Base-by-base conservation (phyloP, 2,113 vertebrate genomes). In the Platichthys flesus region DNA sequence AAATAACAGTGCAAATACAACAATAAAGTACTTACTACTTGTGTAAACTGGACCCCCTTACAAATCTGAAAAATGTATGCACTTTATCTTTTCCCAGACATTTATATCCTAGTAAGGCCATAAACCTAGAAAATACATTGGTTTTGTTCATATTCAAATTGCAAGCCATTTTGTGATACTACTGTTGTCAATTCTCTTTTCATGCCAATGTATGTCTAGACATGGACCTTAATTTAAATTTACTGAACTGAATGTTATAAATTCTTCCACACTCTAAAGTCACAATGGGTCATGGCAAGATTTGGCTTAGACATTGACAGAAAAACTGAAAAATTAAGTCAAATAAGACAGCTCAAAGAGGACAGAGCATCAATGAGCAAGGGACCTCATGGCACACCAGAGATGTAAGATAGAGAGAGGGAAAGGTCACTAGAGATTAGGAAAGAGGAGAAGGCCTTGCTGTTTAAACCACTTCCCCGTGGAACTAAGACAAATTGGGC, bases 401-500 rank as follows among this genome's bases (percentile, higher is more conserved):
- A 80, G 56, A 68, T 58, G 55, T 81, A 58, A 75, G 61, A 82
- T 13, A 56, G 76, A 71, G 67, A 56, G 14, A 63, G 51, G 54
- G 37, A 74, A 59, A 83, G 70, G 71, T 78, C 75, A 76, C 61
- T 40, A 67, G 76, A 83, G 88, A 85, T 78, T 58, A 71, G 78
- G 66, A 62, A 68, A 72, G 57, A 81, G 28, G 56, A 83, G 81
- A 86, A 68, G 77, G 66, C 70, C 70, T 60, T 76, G 75, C 83
- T 71, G 77, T 77, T 90, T 82, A 88, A 92, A 86, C 68, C 85
- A 78, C 76, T 84, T 89, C 86, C 81, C 85, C 55, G 35, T 59
- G 88, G 88, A 92, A 85, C 81, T 63, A 79, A 81, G 90, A 93
- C 93, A 93, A 94, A 94, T 92, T 93, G 89, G 90, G 76, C 85